Evolutionary conservation across 2,797 vertebrate species (phyloP).

Genomic region (Echeneis naucrates): DNA sequence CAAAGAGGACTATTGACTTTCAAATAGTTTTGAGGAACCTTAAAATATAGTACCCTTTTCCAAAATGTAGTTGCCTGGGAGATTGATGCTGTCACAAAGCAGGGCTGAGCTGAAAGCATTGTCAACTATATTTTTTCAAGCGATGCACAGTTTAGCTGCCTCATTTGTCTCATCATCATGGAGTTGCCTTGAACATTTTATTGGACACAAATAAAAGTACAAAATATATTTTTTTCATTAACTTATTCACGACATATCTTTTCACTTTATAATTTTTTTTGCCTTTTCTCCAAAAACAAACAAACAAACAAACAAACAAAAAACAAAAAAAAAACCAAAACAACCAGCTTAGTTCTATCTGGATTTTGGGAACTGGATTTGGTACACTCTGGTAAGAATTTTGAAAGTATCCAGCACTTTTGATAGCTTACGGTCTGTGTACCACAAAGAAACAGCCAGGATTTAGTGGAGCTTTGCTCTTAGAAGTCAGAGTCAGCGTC

Average conservation of each 20-base stretch:
- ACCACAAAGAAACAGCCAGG: constrained; percentile 20
- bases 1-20: neutral
- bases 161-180: constrained; percentile 46
- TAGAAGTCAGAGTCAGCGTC: constrained; percentile 94
- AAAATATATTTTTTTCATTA: constrained; percentile 67
- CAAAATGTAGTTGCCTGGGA: neutral
- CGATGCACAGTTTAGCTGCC: constrained; percentile 78
- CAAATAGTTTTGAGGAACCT: neutral
- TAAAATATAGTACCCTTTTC: neutral
- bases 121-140: constrained; percentile 60
- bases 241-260: constrained; percentile 68
- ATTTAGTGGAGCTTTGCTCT: constrained; percentile 16
- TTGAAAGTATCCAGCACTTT: constrained; percentile 85
- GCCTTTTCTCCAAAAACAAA: constrained; percentile 16
- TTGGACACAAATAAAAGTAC: constrained; percentile 59
- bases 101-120: neutral
- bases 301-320: neutral
- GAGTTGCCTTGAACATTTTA: constrained; percentile 65
- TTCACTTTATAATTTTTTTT: constrained; percentile 54
- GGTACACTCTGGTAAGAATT: constrained; percentile 63
- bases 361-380: constrained; percentile 6
- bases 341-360: constrained; percentile 44
- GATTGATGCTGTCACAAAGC: neutral
- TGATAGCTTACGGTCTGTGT: constrained; percentile 68
- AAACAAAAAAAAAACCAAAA: constrained; percentile 1